These are phyloP conservation scores for Hoplodrina blanda DNA, from an alignment of 2,888 invertebrate genomes.

Conservation along the genomic window DNA sequence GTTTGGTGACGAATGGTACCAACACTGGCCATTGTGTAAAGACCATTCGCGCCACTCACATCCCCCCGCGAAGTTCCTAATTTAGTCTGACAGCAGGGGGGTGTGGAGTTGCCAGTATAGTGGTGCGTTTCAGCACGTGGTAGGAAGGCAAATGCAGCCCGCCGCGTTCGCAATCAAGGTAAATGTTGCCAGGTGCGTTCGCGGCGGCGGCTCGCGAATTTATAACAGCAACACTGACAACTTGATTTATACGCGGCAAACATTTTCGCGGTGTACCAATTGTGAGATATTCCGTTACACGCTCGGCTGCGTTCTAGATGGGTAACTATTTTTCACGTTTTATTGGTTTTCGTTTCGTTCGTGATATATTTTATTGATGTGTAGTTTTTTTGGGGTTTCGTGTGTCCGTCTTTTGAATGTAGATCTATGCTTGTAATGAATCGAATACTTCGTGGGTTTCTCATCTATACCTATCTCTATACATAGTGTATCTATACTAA, in stretches of 20 bases:
- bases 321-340: conserved; percentile 82
- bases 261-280: conserved; percentile 76
- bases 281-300: conserved; percentile 82
- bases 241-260: conserved; percentile 85
- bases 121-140: conserved; percentile 66
- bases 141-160: conserved; percentile 77
- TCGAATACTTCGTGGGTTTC: too few species aligned
- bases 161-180: conserved; percentile 84
- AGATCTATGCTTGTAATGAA: conserved; percentile 5
- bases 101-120: conserved; percentile 47
- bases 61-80: conserved; percentile 3
- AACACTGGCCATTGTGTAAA: conserved; percentile 61
- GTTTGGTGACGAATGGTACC: conserved; percentile 69
- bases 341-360: conserved; percentile 78
- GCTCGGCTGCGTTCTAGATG: conserved; percentile 75
- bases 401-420: conserved; percentile 27
- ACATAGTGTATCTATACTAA: too few species aligned
- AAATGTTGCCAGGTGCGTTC: conserved; percentile 87
- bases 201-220: conserved; percentile 82
- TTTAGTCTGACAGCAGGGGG: conserved; percentile 18
- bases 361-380: conserved; percentile 71
- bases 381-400: conserved; percentile 48
- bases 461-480: too few species aligned
- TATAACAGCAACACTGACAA: conserved; percentile 88
- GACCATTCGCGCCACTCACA: conserved; percentile 25